Evolutionary conservation across 2,797 vertebrate genomes (phyloP).

Genomic region (Podarcis siculus): DNA sequence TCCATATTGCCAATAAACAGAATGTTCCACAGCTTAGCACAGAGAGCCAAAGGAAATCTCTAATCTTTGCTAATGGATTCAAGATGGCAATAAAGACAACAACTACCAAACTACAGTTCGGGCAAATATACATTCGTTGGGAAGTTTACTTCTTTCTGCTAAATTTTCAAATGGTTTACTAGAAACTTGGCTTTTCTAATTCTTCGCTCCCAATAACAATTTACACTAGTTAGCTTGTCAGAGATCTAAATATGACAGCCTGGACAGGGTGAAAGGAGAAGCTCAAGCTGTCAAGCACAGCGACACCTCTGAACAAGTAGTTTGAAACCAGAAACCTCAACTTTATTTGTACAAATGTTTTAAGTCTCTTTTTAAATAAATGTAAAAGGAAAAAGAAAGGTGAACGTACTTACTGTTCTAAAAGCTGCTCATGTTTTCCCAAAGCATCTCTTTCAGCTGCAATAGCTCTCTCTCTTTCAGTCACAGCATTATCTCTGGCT

Average conservation of each 20-base stretch:
- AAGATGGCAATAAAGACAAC: not conserved
- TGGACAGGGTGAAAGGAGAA: not conserved
- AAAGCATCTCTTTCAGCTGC: slow-evolving; percentile 87
- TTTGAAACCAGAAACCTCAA: not conserved
- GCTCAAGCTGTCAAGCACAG: not conserved
- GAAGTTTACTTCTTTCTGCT: not conserved
- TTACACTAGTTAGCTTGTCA: not conserved
- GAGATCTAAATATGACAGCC: not conserved
- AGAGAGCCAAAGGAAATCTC: not conserved
- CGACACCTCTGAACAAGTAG: not conserved
- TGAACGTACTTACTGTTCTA: slow-evolving; percentile 90
- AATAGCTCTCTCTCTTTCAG: slow-evolving; percentile 91
- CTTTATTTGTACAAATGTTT: not conserved
- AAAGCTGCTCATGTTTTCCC: slow-evolving; percentile 89
- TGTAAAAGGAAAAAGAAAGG: not conserved
- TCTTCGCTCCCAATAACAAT: not conserved
- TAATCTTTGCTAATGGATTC: not conserved
- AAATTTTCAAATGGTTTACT: not conserved
- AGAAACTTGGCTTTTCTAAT: not conserved
- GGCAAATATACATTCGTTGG: not conserved
- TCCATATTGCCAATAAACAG: not conserved
- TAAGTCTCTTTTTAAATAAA: not conserved
- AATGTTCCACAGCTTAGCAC: not conserved
- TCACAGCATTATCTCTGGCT: slow-evolving; percentile 89
- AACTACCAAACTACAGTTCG: not conserved